These are phyloP conservation scores for Stigmatopora argus DNA, from an alignment of 2,113 vertebrate genomes.

Conservation along the genomic window DNA sequence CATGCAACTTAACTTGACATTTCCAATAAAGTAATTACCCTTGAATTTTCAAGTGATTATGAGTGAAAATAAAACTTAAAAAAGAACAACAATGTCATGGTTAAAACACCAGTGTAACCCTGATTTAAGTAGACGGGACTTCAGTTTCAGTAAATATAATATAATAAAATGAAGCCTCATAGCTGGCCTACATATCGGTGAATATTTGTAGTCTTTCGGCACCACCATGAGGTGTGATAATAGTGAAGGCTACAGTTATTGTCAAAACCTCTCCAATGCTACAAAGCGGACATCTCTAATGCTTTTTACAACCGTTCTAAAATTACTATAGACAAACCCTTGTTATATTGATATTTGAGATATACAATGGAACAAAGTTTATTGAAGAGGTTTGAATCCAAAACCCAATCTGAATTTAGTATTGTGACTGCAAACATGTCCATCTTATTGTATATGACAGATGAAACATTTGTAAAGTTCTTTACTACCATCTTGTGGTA, in stretches of 20 bases:
- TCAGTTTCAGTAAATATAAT: not conserved
- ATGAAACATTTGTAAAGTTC: slow-evolving; percentile 8
- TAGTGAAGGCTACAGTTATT: not conserved
- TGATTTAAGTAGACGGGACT: too few species aligned
- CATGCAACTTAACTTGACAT: too few species aligned
- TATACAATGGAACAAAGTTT: too few species aligned
- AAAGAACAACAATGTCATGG: too few species aligned
- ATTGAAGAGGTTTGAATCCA: not conserved
- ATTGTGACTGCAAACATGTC: not conserved
- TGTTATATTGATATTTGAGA: too few species aligned
- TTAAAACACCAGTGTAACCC: too few species aligned
- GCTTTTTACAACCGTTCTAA: not conserved
- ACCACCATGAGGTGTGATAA: slow-evolving; percentile 9
- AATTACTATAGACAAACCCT: too few species aligned
- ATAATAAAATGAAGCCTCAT: not conserved
- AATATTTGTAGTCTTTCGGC: slow-evolving; percentile 17
- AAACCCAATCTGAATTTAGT: not conserved
- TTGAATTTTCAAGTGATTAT: too few species aligned
- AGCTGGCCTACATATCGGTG: slow-evolving; percentile 25
- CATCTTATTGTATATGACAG: not conserved
- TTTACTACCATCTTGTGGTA: slow-evolving; percentile 29
- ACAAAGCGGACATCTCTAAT: not conserved
- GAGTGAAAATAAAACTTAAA: too few species aligned
- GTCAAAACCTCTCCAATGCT: not conserved
- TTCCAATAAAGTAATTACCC: too few species aligned